Conservation (phyloP, 2,797 vertebrate species). For the Lophotriccus pileatus region DNA sequence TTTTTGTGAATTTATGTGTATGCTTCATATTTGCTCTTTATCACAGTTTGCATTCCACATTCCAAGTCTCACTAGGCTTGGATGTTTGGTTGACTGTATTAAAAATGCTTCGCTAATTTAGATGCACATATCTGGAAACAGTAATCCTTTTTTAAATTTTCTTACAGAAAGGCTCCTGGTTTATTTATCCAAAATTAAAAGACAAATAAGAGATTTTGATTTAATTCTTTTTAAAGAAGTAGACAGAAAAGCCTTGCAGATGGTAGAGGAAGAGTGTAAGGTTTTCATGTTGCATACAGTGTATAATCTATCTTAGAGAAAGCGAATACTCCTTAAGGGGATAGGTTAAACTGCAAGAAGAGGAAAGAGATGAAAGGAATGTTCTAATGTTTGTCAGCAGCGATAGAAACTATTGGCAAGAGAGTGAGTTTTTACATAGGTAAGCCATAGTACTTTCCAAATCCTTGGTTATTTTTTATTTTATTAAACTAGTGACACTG, state of each 20-base stretch:
- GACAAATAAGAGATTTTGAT: background rate
- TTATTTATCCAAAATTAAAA: conserved; percentile 52
- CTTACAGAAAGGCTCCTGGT: background rate
- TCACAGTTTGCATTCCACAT: background rate
- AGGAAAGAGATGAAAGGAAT: conserved; percentile 75
- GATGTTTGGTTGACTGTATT: background rate
- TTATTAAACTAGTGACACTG: conserved; percentile 61
- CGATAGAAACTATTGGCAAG: conserved; percentile 54
- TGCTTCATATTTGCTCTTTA: background rate
- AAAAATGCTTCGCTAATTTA: background rate
- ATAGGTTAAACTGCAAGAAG: conserved; percentile 68
- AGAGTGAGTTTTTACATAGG: conserved; percentile 59
- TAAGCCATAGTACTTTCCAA: conserved; percentile 57
- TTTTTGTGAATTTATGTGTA: background rate
- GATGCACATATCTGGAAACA: background rate
- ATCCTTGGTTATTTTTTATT: conserved; percentile 65
- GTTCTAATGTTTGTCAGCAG: conserved; percentile 72
- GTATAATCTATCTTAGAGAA: conserved; percentile 74
- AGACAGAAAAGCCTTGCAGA: conserved; percentile 65
- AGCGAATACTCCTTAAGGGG: conserved; percentile 74
- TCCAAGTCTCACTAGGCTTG: background rate
- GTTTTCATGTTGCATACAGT: conserved; percentile 62
- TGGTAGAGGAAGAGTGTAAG: conserved; percentile 62
- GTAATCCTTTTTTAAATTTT: background rate
- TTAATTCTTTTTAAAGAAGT: conserved; percentile 42